phyloP scores from a whole-genome alignment of 2,888 invertebrate species.

The Plebejus anna region DNA sequence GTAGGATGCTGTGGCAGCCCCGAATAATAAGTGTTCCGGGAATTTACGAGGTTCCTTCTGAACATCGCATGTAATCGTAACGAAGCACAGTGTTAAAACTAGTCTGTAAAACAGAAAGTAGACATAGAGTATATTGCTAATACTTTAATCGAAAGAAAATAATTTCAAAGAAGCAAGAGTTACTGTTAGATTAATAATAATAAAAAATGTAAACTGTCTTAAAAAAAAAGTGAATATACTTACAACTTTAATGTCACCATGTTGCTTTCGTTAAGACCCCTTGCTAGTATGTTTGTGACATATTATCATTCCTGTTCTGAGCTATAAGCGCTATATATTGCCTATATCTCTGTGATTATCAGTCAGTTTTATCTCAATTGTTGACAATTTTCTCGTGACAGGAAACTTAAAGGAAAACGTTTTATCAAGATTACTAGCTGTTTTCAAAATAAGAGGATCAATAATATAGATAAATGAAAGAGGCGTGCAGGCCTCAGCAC shows the following conservation, averaged over 20 bases:
- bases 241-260: slow-evolving; percentile 1
- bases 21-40: slow-evolving; percentile 51
- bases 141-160: no score
- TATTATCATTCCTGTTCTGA: no score
- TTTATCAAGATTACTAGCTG: no score
- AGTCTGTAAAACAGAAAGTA: neutral
- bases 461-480: no score
- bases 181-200: no score
- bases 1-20: slow-evolving; percentile 66
- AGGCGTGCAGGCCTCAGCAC: no score
- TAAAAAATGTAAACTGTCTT: no score
- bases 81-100: slow-evolving; percentile 13
- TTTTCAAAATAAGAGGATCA: no score
- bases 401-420: no score
- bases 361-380: neutral
- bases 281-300: neutral
- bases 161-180: no score
- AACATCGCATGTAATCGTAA: slow-evolving; percentile 12
- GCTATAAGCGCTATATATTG: neutral
- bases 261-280: neutral
- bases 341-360: slow-evolving; percentile 11
- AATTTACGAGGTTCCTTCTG: slow-evolving; percentile 45
- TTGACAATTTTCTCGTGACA: no score
- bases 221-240: neutral
- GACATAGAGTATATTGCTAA: no score